Conservation (phyloP, 1,140 invertebrate genomes). For the Lethrus apterus region DNA sequence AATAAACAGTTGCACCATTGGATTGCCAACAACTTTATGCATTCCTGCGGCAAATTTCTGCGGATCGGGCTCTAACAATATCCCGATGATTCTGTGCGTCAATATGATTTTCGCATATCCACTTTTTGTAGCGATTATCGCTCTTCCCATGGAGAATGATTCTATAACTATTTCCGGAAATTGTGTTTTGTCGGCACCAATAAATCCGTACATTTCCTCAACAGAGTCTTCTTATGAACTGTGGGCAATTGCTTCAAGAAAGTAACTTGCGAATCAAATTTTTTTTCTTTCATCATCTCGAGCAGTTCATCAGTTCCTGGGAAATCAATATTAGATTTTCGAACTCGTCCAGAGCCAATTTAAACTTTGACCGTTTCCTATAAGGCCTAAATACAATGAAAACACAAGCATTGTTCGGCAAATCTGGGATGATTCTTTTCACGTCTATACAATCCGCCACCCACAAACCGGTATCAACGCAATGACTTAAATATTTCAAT, state of each 20-base stretch:
- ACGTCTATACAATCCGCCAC: constrained; percentile 27
- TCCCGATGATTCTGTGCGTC: constrained; percentile 29
- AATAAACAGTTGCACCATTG: constrained; percentile 19
- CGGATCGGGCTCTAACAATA: constrained; percentile 29
- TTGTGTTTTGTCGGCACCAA: constrained; percentile 28
- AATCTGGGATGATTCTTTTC: constrained; percentile 31
- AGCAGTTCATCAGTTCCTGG: constrained; percentile 24
- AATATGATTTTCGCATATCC: constrained; percentile 30
- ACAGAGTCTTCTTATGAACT: constrained; percentile 33
- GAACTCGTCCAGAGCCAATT: constrained; percentile 30
- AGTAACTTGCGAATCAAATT: constrained; percentile 31
- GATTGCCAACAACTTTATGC: constrained; percentile 21
- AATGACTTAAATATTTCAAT: constrained; percentile 25
- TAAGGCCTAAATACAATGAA: constrained; percentile 32
- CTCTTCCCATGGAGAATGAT: constrained; percentile 27
- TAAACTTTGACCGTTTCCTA: constrained; percentile 32
- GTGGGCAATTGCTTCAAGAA: constrained; percentile 31
- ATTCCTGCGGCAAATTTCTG: constrained; percentile 30
- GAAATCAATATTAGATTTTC: constrained; percentile 28
- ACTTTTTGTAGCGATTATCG: constrained; percentile 31
- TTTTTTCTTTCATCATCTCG: constrained; percentile 23
- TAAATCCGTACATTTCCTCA: constrained; percentile 26
- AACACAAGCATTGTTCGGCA: constrained; percentile 26
- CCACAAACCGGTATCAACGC: constrained; percentile 32
- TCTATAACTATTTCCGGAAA: constrained; percentile 30